These are phyloP conservation scores for Platycheirus rosarum DNA, from an alignment of 2,888 invertebrate species.

Conservation along the genomic window DNA sequence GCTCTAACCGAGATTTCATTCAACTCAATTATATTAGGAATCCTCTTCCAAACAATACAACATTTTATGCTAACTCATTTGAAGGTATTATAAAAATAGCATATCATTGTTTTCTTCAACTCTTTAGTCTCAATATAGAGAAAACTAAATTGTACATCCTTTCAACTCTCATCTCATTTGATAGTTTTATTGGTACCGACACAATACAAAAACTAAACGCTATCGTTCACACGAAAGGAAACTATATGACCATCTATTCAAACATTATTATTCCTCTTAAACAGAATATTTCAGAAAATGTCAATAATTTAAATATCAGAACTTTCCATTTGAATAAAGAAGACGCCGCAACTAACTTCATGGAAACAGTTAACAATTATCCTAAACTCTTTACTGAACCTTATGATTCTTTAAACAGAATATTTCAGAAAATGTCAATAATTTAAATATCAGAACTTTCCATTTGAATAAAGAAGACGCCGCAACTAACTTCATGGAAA, in stretches of 20 bases:
- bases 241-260: too few relatives aligned
- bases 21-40: neutral
- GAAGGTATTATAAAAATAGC: neutral
- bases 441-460: too few relatives aligned
- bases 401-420: too few relatives aligned
- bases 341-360: conserved; percentile 21
- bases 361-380: conserved; percentile 7
- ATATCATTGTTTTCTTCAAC: neutral
- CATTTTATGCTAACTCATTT: neutral
- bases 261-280: conserved; percentile 11
- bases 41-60: neutral
- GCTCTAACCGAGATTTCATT: neutral
- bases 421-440: too few relatives aligned
- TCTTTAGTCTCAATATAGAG: neutral
- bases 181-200: neutral
- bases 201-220: neutral
- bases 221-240: too few relatives aligned
- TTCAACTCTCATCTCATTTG: neutral
- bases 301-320: conserved; percentile 11
- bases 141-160: neutral
- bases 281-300: conserved; percentile 1
- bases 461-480: too few relatives aligned
- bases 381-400: too few relatives aligned
- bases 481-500: too few relatives aligned
- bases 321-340: conserved; percentile 7